Percentiles rank a stretch among this genome's conserved stretches.
phyloP scores from a whole-genome alignment of 2,888 invertebrate genomes.

The Eudasyphora cyanicolor region DNA sequence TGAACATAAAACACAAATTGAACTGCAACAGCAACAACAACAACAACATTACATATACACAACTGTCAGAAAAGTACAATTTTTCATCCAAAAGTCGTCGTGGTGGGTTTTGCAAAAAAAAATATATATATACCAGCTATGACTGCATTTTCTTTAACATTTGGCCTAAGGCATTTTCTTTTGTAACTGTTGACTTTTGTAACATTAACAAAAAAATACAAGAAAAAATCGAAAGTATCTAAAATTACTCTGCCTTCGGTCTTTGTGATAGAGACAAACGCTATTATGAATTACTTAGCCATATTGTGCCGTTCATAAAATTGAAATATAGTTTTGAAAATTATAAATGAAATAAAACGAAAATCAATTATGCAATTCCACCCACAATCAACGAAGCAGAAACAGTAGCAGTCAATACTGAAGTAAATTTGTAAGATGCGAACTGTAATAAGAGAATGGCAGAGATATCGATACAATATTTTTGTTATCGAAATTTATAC shows the following conservation, averaged over 20 bases:
- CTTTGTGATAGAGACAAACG: conserved; percentile 3
- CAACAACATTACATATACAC: background rate
- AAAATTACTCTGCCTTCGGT: too few species aligned
- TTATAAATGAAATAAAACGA: background rate
- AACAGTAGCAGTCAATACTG: too few species aligned
- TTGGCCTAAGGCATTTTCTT: background rate
- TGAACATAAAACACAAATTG: conserved; percentile 14
- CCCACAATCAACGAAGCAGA: too few species aligned
- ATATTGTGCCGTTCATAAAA: background rate
- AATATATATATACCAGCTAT: background rate
- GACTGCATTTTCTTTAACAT: background rate
- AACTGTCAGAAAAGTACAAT: conserved; percentile 5
- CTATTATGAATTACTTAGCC: conserved; percentile 22
- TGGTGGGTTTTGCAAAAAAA: background rate
- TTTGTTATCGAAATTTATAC: too few species aligned
- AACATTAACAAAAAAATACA: too few species aligned
- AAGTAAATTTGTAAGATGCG: too few species aligned
- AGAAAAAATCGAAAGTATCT: conserved; percentile 30
- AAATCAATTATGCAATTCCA: conserved; percentile 26
- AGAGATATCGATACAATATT: too few species aligned
- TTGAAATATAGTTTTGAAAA: conserved; percentile 10
- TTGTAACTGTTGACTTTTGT: background rate
- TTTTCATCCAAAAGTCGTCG: background rate
- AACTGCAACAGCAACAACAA: background rate
- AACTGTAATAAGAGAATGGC: too few species aligned